Conservation (phyloP, 1,140 invertebrate genomes). For the Lordiphosa collinella region DNA sequence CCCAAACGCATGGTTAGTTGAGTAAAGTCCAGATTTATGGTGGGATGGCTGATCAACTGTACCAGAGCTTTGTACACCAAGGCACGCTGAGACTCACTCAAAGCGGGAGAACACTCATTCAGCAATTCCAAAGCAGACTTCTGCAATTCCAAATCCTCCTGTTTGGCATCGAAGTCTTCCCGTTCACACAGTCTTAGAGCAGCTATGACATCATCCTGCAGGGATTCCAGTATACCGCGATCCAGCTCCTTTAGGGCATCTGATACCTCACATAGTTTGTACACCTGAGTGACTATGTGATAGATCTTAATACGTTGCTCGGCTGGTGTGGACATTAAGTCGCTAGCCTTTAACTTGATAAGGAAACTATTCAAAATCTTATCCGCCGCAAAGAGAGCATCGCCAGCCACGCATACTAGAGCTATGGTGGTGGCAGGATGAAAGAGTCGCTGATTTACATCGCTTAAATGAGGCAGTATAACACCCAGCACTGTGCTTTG, state of each 20-base stretch:
- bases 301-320: conserved; percentile 63
- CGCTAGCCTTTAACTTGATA: conserved; percentile 43
- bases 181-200: conserved; percentile 41
- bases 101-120: conserved; percentile 47
- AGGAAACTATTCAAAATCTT: conserved; percentile 69
- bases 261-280: conserved; percentile 38
- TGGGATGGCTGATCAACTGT: conserved; percentile 54
- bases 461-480: conserved; percentile 63
- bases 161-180: conserved; percentile 29
- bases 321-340: not conserved
- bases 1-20: conserved; percentile 45
- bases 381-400: conserved; percentile 59
- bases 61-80: conserved; percentile 63
- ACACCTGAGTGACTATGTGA: conserved; percentile 57
- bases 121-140: conserved; percentile 48
- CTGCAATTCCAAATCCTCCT: conserved; percentile 54
- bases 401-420: conserved; percentile 65
- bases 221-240: conserved; percentile 20
- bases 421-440: conserved; percentile 61
- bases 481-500: conserved; percentile 63
- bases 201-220: conserved; percentile 59
- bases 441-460: conserved; percentile 70
- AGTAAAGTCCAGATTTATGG: conserved; percentile 62
- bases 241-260: conserved; percentile 37
- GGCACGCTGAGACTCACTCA: conserved; percentile 61